These are phyloP conservation scores for Drymonia ruficornis DNA, from an alignment of 2,888 invertebrate species.

Conservation along the genomic window DNA sequence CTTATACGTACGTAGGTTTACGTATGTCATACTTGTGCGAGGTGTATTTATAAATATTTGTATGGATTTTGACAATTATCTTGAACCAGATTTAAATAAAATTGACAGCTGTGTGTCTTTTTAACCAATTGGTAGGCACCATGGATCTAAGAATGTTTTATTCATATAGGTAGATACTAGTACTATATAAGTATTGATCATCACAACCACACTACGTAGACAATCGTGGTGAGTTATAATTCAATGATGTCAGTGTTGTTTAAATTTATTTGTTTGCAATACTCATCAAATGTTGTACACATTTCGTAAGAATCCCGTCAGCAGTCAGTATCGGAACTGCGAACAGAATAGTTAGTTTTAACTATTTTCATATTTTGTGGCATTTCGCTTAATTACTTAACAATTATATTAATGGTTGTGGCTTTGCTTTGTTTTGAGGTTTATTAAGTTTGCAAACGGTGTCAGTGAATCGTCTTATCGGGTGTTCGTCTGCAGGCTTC, in stretches of 20 bases:
- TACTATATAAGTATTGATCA: too few species aligned
- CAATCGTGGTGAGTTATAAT: conserved; percentile 8
- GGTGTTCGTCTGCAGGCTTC: conserved; percentile 56
- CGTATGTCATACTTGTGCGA: neutral
- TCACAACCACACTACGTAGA: neutral
- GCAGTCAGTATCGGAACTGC: neutral
- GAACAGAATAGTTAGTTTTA: too few species aligned
- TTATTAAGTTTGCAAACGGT: conserved; percentile 36
- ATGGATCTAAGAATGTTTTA: too few species aligned
- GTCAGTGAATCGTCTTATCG: conserved; percentile 49
- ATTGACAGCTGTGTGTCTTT: too few species aligned
- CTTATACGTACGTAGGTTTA: conserved; percentile 8
- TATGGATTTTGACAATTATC: too few species aligned
- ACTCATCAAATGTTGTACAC: conserved; percentile 18
- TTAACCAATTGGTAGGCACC: too few species aligned
- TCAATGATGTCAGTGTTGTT: conserved; percentile 34
- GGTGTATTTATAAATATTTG: neutral
- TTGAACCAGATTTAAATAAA: too few species aligned
- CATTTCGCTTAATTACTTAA: too few species aligned
- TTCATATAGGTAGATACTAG: too few species aligned
- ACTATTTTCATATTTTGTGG: too few species aligned
- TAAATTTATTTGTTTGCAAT: conserved; percentile 32
- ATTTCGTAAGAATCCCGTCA: conserved; percentile 17
- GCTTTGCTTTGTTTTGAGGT: conserved; percentile 8
- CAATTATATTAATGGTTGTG: neutral